Percentiles rank a stretch among this genome's conserved stretches.
These are phyloP conservation scores for Muscicapa adusta DNA, from an alignment of 2,113 vertebrate genomes.

Conservation along the genomic window DNA sequence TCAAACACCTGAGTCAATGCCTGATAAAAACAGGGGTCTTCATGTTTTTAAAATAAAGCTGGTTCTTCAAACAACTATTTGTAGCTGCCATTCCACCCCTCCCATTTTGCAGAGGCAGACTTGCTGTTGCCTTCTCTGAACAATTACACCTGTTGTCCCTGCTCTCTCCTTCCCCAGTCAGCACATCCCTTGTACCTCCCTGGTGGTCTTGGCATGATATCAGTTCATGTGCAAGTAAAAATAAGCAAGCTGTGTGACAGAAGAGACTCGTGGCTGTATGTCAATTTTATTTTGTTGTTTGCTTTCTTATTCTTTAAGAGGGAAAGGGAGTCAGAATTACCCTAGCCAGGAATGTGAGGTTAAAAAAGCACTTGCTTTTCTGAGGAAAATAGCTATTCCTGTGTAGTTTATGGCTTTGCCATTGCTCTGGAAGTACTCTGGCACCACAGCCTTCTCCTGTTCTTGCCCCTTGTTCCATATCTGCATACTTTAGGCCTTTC, in stretches of 20 bases:
- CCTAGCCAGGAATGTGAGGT: background rate
- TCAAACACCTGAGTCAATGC: background rate
- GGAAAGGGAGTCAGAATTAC: background rate
- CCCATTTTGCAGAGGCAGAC: background rate
- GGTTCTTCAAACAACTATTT: background rate
- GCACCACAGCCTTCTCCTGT: background rate
- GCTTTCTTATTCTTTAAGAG: background rate
- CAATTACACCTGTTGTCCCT: background rate
- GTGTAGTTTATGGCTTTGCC: background rate
- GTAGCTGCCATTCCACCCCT: background rate
- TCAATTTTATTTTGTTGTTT: slow-evolving; percentile 41
- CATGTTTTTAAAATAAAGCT: background rate
- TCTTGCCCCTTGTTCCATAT: background rate
- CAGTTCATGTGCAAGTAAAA: background rate
- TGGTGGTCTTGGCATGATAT: background rate
- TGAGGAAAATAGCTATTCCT: background rate
- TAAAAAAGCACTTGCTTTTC: background rate
- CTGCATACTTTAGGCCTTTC: background rate
- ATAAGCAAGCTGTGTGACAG: background rate
- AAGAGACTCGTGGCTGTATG: background rate
- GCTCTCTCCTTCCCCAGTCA: background rate
- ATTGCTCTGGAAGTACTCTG: background rate
- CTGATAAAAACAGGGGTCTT: background rate
- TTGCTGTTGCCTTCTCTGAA: background rate
- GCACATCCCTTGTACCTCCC: background rate